These are phyloP conservation scores for Noctuana brunneofusca DNA, from an alignment of 2,888 invertebrate species.

Conservation along the genomic window DNA sequence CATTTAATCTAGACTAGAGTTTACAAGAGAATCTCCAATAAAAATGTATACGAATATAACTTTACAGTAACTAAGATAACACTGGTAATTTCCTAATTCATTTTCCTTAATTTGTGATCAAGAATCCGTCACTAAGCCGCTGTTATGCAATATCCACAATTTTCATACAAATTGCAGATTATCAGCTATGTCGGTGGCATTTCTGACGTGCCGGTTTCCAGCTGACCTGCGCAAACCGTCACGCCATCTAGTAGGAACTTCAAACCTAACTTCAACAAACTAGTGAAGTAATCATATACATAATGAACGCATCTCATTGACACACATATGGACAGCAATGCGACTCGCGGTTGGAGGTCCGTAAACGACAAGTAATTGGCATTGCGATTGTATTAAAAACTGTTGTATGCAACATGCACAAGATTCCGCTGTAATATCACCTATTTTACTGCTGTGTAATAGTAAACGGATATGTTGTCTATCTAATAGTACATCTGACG, in stretches of 20 bases:
- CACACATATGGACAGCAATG: not conserved
- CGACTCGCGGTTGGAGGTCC: not conserved
- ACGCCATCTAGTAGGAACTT: no score
- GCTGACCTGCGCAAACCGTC: no score
- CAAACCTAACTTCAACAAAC: not conserved
- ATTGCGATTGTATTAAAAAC: constrained; percentile 1
- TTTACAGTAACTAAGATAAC: not conserved
- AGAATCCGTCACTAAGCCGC: no score
- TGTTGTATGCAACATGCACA: not conserved
- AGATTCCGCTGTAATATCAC: not conserved
- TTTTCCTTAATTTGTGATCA: no score
- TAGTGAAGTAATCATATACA: not conserved
- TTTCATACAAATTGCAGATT: no score
- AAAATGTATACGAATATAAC: no score
- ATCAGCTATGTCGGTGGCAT: no score
- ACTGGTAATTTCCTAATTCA: no score
- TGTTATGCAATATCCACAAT: no score
- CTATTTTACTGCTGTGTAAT: not conserved
- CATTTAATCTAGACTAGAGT: no score
- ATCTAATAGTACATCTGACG: not conserved
- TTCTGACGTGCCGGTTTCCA: no score
- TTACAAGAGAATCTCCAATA: no score
- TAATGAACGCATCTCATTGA: constrained; percentile 1
- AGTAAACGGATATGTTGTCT: not conserved
- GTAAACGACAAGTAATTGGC: not conserved